These are phyloP conservation scores for Cyrtonyx montezumae DNA, from an alignment of 2,113 vertebrate species.

Conservation along the genomic window DNA sequence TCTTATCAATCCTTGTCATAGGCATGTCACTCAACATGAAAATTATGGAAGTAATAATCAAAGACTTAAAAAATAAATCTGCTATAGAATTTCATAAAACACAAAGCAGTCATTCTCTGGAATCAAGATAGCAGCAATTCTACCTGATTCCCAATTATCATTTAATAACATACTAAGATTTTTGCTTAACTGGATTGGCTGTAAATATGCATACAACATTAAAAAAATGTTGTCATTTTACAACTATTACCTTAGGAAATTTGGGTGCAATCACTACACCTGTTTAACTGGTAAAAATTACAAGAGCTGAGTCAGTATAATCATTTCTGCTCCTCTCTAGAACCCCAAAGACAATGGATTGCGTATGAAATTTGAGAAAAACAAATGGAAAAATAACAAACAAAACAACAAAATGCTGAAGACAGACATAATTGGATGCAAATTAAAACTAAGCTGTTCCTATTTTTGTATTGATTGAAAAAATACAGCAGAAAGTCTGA, in stretches of 20 bases:
- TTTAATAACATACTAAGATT: neutral
- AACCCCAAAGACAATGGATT: neutral
- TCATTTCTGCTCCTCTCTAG: neutral
- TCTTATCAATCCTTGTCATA: neutral
- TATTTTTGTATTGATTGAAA: neutral
- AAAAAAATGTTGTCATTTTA: neutral
- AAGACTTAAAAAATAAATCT: neutral
- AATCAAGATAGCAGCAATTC: neutral
- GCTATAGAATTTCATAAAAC: neutral
- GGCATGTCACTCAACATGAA: neutral
- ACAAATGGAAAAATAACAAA: neutral
- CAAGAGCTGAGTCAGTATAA: neutral
- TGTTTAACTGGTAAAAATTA: neutral
- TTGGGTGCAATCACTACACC: neutral
- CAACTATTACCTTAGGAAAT: neutral
- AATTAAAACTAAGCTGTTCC: neutral
- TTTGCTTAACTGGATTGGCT: neutral
- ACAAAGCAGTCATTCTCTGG: neutral
- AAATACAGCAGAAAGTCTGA: neutral
- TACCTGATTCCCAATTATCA: neutral
- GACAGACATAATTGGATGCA: neutral
- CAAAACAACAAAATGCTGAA: fast-evolving
- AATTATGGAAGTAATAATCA: neutral
- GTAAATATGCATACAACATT: neutral
- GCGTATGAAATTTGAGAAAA: neutral